These are phyloP conservation scores for Corvus moneduloides DNA, from an alignment of 2,113 vertebrate species.

Conservation along the genomic window DNA sequence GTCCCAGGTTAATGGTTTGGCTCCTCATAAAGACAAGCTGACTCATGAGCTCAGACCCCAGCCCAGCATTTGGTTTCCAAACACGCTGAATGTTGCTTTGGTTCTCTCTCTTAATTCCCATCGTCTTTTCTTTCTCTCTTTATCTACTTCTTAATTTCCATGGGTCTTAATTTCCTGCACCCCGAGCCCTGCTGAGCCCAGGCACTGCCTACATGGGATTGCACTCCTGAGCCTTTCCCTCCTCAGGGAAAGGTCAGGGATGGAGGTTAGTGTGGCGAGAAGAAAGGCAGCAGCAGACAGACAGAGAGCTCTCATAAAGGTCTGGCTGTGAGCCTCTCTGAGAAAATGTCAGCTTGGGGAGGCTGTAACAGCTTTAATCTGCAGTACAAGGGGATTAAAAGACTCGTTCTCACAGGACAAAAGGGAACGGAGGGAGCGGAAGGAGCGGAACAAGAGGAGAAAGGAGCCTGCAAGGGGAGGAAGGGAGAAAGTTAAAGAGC, in stretches of 20 bases:
- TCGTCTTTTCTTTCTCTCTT: neutral
- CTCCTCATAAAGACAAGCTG: neutral
- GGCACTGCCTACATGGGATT: neutral
- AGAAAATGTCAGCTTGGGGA: constrained; percentile 55
- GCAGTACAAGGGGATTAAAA: constrained; percentile 55
- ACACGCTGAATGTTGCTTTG: fast-evolving
- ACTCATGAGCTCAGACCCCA: neutral
- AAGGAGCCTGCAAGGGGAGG: constrained; percentile 1
- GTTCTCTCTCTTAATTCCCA: neutral
- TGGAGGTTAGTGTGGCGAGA: neutral
- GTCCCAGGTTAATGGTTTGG: neutral
- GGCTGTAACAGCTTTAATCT: constrained; percentile 56
- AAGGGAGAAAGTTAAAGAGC: constrained; percentile 49
- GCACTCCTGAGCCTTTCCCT: neutral
- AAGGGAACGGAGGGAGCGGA: constrained; percentile 18
- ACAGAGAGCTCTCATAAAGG: constrained; percentile 27
- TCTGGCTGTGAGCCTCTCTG: constrained; percentile 53
- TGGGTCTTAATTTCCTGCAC: constrained; percentile 18
- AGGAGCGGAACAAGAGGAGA: constrained; percentile 3
- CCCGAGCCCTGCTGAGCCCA: neutral
- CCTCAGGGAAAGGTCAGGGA: neutral
- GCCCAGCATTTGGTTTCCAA: neutral
- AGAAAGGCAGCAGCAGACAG: constrained; percentile 54
- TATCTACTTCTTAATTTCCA: constrained; percentile 17
- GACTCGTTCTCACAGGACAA: constrained; percentile 45